A percentile compares a stretch with the other conserved stretches of the same genome.
These are phyloP conservation scores for Ceyx melanurus DNA, from an alignment of 2,113 vertebrate genomes.

Conservation along the genomic window DNA sequence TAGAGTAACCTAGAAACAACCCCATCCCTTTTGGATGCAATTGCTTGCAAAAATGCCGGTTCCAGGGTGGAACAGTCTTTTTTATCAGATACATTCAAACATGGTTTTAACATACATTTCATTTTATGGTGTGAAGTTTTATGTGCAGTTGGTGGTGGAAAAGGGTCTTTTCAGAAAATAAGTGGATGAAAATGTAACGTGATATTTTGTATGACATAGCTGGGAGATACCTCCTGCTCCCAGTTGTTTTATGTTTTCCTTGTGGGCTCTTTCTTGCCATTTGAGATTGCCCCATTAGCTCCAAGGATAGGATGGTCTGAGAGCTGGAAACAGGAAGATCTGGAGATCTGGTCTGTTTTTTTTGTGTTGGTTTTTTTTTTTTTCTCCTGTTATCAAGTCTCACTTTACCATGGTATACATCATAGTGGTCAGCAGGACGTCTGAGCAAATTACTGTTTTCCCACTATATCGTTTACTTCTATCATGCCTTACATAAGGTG, in stretches of 20 bases:
- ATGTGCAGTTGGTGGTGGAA: background rate
- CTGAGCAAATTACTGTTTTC: background rate
- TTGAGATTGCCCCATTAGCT: constrained; percentile 42
- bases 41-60: background rate
- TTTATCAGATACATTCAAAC: background rate
- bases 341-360: background rate
- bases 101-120: background rate
- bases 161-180: background rate
- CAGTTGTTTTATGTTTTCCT: constrained; percentile 15
- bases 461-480: background rate
- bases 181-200: background rate
- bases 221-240: constrained; percentile 4
- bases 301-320: background rate
- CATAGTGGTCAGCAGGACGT: background rate
- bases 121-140: background rate
- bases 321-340: constrained; percentile 21
- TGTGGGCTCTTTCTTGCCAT: constrained; percentile 23
- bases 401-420: background rate
- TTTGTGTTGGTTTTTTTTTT: background rate
- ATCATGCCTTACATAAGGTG: background rate
- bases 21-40: background rate
- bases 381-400: background rate
- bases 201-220: background rate
- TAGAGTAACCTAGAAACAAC: constrained; percentile 21
- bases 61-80: background rate